phyloP scores from a whole-genome alignment of 1,140 invertebrate genomes.

The Nephotettix cincticeps region DNA sequence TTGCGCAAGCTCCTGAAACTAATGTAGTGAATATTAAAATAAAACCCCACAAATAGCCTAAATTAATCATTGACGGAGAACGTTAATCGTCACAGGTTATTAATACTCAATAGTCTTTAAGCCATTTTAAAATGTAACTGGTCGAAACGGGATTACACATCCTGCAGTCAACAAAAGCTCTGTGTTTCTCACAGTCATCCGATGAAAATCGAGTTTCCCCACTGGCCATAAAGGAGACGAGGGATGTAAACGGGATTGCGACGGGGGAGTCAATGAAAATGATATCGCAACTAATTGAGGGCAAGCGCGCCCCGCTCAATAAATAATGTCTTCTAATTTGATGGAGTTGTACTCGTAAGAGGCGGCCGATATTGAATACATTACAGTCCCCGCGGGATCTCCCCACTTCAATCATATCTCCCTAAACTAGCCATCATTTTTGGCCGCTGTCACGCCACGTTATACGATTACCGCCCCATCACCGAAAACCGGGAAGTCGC shows the following conservation, averaged over 20 bases:
- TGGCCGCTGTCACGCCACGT: background rate
- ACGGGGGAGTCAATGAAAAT: background rate
- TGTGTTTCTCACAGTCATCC: no score
- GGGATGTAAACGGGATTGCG: background rate
- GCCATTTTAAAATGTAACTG: no score
- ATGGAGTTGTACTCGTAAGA: background rate
- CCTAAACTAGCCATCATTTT: conserved; percentile 9
- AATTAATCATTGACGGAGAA: no score
- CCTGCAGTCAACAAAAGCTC: no score
- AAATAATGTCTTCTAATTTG: conserved; percentile 5
- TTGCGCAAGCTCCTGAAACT: no score
- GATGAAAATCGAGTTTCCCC: no score
- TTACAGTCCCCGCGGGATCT: background rate
- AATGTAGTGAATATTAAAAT: no score
- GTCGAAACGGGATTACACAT: no score
- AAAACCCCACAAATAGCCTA: no score
- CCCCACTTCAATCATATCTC: background rate
- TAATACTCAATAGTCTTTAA: no score
- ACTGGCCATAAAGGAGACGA: background rate
- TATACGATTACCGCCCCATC: background rate
- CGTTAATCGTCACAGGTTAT: no score
- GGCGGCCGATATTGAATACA: background rate
- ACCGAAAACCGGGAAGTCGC: background rate
- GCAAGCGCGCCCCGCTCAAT: background rate
- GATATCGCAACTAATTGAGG: conserved; percentile 7